Conservation (phyloP, 2,888 invertebrate genomes). For the Volucella inanis region DNA sequence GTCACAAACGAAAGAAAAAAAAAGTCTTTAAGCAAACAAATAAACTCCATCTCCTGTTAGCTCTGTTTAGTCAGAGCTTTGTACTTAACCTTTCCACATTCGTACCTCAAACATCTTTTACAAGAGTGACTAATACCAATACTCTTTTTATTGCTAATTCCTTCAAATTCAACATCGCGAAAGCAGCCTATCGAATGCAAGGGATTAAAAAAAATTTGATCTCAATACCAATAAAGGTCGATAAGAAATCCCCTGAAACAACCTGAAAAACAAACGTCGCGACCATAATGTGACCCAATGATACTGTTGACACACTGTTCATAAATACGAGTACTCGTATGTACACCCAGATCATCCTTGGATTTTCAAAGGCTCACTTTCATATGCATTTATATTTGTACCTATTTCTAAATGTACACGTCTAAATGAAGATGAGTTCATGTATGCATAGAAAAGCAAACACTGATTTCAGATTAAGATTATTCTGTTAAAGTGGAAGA, state of each 20-base stretch:
- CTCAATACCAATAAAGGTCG: constrained; percentile 34
- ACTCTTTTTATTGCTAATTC: not conserved
- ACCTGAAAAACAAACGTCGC: not conserved
- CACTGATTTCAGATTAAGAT: constrained; percentile 57
- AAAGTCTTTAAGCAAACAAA: too few species aligned
- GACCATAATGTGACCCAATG: constrained; percentile 41
- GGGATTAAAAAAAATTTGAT: constrained; percentile 58
- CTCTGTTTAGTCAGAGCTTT: too few species aligned
- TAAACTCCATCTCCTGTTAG: too few species aligned
- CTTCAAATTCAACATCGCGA: not conserved
- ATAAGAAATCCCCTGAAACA: not conserved
- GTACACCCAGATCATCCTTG: constrained; percentile 29
- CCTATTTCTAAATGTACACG: not conserved
- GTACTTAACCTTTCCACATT: too few species aligned
- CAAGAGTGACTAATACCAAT: too few species aligned
- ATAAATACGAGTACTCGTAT: constrained; percentile 10
- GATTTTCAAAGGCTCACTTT: constrained; percentile 32
- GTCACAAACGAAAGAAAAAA: not conserved
- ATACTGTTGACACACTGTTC: constrained; percentile 41
- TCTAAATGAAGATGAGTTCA: not conserved
- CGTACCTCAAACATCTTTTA: too few species aligned
- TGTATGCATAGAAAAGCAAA: constrained; percentile 35
- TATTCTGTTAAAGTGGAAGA: constrained; percentile 25
- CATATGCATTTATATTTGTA: not conserved
- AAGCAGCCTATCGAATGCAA: constrained; percentile 23